phyloP scores from a whole-genome alignment of 2,888 invertebrate genomes.

The Pyrgus malvae region DNA sequence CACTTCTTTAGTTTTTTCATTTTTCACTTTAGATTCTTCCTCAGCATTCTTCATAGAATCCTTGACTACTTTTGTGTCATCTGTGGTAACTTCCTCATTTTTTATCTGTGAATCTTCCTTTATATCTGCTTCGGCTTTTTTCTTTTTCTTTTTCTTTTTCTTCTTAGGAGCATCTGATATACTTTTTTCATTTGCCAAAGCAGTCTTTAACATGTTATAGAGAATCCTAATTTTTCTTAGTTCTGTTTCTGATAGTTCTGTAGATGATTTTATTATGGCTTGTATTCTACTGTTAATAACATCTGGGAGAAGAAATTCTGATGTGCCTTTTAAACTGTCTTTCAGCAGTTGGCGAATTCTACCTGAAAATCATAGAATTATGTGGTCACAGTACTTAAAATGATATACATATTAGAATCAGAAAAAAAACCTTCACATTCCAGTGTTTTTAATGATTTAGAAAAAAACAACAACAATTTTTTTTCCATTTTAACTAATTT shows the following conservation, averaged over 20 bases:
- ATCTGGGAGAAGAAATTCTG: slow-evolving; percentile 52
- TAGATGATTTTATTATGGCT: slow-evolving; percentile 46
- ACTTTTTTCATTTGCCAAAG: slow-evolving; percentile 33
- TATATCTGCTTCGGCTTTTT: slow-evolving; percentile 30
- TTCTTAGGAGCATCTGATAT: slow-evolving; percentile 22
- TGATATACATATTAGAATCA: too few species aligned
- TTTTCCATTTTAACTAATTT: too few species aligned
- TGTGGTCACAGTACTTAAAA: background rate
- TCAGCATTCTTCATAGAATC: slow-evolving; percentile 25
- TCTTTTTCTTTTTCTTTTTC: slow-evolving; percentile 34
- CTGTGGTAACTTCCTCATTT: slow-evolving; percentile 26
- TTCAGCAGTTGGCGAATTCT: slow-evolving; percentile 59
- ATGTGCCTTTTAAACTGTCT: slow-evolving; percentile 55
- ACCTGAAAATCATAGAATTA: slow-evolving; percentile 46
- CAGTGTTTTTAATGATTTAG: too few species aligned
- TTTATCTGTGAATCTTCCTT: slow-evolving; percentile 17
- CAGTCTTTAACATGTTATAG: slow-evolving; percentile 62
- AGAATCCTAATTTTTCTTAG: slow-evolving; percentile 62
- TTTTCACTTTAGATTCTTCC: slow-evolving; percentile 32
- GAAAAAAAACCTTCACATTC: too few species aligned
- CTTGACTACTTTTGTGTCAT: slow-evolving; percentile 14
- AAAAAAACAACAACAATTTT: too few species aligned
- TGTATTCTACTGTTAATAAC: slow-evolving; percentile 62
- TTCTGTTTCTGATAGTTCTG: slow-evolving; percentile 51
- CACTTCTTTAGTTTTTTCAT: slow-evolving; percentile 10